A percentile compares a stretch with the other conserved stretches of the same genome.
Evolutionary conservation across 2,113 vertebrate species (phyloP).

Genomic region (Laticauda laticaudata): DNA sequence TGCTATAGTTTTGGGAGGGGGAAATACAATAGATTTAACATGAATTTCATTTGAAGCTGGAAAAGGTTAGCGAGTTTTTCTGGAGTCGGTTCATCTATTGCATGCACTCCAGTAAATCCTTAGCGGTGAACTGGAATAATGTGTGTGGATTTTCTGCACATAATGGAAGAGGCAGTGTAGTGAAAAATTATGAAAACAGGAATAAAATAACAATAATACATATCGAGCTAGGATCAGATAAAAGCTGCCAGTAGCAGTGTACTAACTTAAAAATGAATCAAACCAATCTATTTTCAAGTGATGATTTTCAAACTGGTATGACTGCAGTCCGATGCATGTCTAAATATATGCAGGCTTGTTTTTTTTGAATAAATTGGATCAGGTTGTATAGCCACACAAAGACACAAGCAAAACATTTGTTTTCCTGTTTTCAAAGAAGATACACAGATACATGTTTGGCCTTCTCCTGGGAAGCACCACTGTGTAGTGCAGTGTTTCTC

Average conservation of each 20-base stretch:
- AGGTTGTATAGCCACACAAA: not conserved
- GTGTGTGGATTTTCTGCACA: conserved; percentile 6
- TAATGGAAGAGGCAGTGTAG: not conserved
- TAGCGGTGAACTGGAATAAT: conserved; percentile 26
- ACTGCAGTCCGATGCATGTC: not conserved
- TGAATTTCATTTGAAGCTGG: conserved; percentile 34
- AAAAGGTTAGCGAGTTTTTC: conserved; percentile 43
- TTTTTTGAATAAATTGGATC: not conserved
- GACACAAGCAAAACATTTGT: not conserved
- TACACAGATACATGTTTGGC: not conserved
- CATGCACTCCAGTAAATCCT: conserved; percentile 47
- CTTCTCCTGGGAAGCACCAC: not conserved
- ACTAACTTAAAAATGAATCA: not conserved
- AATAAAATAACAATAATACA: not conserved
- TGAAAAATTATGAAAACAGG: not conserved
- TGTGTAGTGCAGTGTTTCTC: not conserved
- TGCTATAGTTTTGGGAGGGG: not conserved
- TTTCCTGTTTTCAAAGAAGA: not conserved
- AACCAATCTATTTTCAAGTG: not conserved
- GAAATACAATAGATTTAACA: conserved; percentile 3
- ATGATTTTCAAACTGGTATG: not conserved
- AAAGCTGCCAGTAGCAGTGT: not conserved
- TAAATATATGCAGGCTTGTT: not conserved
- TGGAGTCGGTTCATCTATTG: conserved; percentile 34
- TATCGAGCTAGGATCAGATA: not conserved